Conservation (phyloP, 2,888 invertebrate genomes). For the Rhopalosiphum nymphaeae region DNA sequence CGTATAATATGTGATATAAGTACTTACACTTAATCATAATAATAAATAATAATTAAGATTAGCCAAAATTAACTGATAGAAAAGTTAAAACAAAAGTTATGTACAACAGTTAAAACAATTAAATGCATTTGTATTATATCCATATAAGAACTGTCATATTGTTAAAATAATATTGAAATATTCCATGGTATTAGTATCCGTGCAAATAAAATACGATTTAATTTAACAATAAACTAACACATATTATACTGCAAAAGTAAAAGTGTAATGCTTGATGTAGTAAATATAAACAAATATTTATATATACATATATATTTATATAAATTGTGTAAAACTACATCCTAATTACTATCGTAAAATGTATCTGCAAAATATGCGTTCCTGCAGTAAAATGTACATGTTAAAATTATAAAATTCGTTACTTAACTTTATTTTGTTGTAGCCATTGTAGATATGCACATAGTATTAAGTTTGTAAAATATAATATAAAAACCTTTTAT, state of each 20-base stretch:
- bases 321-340: background rate
- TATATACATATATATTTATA: background rate
- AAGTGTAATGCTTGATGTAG: background rate
- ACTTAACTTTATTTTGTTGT: background rate
- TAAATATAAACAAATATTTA: background rate
- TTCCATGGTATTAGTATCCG: background rate
- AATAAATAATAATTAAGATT: background rate
- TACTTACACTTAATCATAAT: background rate
- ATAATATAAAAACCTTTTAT: background rate
- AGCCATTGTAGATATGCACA: background rate
- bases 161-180: background rate
- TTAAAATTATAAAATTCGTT: background rate
- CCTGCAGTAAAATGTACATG: background rate
- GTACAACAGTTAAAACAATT: background rate
- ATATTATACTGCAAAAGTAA: background rate
- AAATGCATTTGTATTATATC: background rate
- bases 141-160: background rate
- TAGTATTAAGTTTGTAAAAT: background rate
- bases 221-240: background rate
- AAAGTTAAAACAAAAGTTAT: background rate
- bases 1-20: background rate
- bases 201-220: background rate
- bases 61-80: background rate
- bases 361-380: background rate
- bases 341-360: background rate